These are phyloP conservation scores for Perdix hodgsoniae DNA, from an alignment of 2,797 vertebrate genomes.

Conservation along the genomic window DNA sequence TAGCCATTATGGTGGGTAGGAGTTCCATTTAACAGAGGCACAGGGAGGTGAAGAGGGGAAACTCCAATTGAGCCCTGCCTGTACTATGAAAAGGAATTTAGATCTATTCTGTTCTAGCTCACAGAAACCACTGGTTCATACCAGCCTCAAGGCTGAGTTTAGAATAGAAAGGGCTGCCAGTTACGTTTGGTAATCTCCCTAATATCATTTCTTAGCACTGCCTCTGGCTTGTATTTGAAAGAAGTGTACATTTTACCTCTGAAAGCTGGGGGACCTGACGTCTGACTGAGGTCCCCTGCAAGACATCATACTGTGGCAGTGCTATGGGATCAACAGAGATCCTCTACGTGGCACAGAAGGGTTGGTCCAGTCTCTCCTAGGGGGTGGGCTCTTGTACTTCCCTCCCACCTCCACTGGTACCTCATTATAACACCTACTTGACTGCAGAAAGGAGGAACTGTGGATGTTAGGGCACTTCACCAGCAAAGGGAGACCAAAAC, in stretches of 20 bases:
- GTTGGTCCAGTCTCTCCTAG: too few relatives aligned
- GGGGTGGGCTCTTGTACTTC: neutral
- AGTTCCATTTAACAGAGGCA: neutral
- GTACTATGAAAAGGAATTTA: too few relatives aligned
- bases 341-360: neutral
- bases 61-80: too few relatives aligned
- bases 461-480: too few relatives aligned
- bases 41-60: neutral
- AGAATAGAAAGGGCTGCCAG: neutral
- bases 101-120: neutral
- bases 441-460: neutral
- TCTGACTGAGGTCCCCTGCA: neutral
- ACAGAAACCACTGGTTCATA: neutral
- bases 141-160: neutral
- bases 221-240: neutral
- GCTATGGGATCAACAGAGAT: neutral
- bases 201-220: neutral
- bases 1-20: neutral
- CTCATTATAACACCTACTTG: neutral
- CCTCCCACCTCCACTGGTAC: neutral
- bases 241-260: neutral
- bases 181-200: fast-evolving
- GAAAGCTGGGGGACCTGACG: neutral
- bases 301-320: too few relatives aligned
- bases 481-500: neutral